Base-by-base conservation (phyloP, 2,888 invertebrate species). In the Macrophya annulata region DNA sequence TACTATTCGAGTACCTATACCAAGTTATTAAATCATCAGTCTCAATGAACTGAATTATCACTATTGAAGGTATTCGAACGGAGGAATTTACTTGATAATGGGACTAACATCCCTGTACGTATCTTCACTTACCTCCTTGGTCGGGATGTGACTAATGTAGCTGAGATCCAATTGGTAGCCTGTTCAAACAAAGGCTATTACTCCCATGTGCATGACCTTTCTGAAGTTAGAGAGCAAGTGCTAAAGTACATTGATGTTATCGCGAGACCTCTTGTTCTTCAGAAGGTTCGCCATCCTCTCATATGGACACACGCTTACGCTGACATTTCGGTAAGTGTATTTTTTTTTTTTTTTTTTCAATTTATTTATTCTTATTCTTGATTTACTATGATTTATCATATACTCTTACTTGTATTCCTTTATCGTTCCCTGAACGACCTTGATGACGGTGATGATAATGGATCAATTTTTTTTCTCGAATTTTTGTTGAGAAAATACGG, bases 121-220 rank as follows among this genome's bases (percentile, higher is more conserved):
- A 96, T 99, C 85, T 99, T 99, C 93, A 99, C 99, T 0, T 99
- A 98, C 94, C 95, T 99, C 37, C 96, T 99, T 87, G 99, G 99
- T 1, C 96, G 97, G 91, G 99, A 99, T 94, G 98, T 98, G 9
- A 96, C 97, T 5, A 99, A 99, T 92, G 97, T 97, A 0, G 95
- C 96, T 65, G 98, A 99, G 93, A 97, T 98, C 84, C 96, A 96
- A 90, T 97, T 97, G 96, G 98, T 99, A 97, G 99, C 99, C 0
- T 99, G 99, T 92, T 95, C 96, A 74, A 99, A 99, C 94, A 96
- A 98, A 94, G 99, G 99, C n/a, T 98, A 96, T 93, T 99, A 97
- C 94, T 97, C 98, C 0, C 99, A 99, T 93, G 98, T 99, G 21
- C 97, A 98, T 88, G 98, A 98, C 0, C 95, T 99, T 90, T 98